phyloP scores from a whole-genome alignment of 2,888 invertebrate species.

The Mactromeris polynyma region DNA sequence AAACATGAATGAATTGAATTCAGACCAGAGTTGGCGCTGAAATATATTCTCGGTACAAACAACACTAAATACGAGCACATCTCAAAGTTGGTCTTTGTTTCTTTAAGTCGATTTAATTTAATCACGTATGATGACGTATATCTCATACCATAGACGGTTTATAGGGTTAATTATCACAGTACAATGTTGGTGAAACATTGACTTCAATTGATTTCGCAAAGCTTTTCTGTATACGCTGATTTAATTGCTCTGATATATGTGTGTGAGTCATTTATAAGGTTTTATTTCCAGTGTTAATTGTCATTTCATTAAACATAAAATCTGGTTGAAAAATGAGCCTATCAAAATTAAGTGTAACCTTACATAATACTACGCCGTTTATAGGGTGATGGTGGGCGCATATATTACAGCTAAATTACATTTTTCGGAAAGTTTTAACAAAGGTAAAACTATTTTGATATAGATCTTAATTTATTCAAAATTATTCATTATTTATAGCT shows the following conservation, averaged over 20 bases:
- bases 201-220: background rate
- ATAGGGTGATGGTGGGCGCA: background rate
- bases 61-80: too few species aligned
- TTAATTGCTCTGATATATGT: background rate
- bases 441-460: conserved; percentile 1
- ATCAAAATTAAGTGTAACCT: background rate
- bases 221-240: background rate
- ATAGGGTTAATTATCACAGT: background rate
- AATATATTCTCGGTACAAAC: too few species aligned
- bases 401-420: background rate
- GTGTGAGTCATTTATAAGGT: background rate
- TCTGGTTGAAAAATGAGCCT: background rate
- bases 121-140: background rate
- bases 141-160: background rate
- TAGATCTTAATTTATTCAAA: conserved; percentile 21
- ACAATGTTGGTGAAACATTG: background rate
- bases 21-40: too few species aligned
- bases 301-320: background rate
- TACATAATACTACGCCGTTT: background rate
- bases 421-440: background rate
- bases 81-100: too few species aligned
- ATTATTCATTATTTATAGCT: conserved; percentile 4
- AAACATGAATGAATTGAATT: too few species aligned
- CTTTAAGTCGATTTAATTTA: background rate
- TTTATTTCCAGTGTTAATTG: background rate